phyloP scores from a whole-genome alignment of 2,888 invertebrate genomes.

The Scaptomyza polygonia region DNA sequence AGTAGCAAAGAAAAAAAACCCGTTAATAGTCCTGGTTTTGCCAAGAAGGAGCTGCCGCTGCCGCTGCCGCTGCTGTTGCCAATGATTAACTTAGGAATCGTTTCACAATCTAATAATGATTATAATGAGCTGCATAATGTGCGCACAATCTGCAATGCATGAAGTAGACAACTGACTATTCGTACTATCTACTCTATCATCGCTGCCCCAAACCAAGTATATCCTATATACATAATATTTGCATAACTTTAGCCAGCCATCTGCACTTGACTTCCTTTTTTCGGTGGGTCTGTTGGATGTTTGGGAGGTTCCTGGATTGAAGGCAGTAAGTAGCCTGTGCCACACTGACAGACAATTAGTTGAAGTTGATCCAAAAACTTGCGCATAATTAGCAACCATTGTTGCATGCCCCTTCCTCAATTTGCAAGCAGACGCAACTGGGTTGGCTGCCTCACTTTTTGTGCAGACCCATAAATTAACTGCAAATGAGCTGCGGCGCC shows the following conservation, averaged over 20 bases:
- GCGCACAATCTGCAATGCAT: constrained; percentile 37
- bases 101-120: constrained; percentile 38
- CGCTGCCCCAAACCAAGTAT: neutral
- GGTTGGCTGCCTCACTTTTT: constrained; percentile 3
- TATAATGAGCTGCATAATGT: constrained; percentile 51
- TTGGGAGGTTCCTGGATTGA: too few species aligned
- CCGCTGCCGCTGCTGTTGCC: neutral
- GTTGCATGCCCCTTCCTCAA: constrained; percentile 39
- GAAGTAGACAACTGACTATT: neutral
- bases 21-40: neutral
- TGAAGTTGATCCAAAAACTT: constrained; percentile 73
- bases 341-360: constrained; percentile 58
- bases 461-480: constrained; percentile 54
- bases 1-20: neutral
- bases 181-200: neutral
- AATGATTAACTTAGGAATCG: constrained; percentile 30
- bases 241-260: constrained; percentile 46
- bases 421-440: neutral
- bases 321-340: constrained; percentile 17
- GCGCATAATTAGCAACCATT: constrained; percentile 72
- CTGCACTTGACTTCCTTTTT: constrained; percentile 44
- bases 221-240: constrained; percentile 38
- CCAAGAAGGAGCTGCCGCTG: constrained; percentile 18
- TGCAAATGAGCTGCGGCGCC: constrained; percentile 55
- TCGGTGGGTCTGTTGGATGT: neutral